These are phyloP conservation scores for Vanessa tameamea DNA, from an alignment of 1,140 invertebrate species.

Conservation along the genomic window DNA sequence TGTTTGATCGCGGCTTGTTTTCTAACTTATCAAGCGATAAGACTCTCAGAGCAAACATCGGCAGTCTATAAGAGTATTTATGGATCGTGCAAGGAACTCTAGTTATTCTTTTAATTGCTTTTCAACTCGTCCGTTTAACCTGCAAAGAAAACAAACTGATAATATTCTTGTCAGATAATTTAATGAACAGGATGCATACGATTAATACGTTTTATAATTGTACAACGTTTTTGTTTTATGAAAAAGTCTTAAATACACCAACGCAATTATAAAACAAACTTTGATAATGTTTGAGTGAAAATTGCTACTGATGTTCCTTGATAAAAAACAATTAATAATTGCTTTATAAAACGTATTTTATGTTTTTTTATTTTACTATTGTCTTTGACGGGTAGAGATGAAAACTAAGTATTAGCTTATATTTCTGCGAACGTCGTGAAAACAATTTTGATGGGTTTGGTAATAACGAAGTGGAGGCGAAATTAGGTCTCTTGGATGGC, in stretches of 20 bases:
- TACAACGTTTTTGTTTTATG: neutral
- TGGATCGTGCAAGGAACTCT: conserved; percentile 70
- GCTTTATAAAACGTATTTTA: too few species aligned
- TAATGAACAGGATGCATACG: conserved; percentile 5
- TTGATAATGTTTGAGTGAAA: too few species aligned
- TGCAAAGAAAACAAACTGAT: conserved; percentile 54
- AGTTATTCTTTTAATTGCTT: conserved; percentile 61
- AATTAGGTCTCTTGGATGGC: too few species aligned
- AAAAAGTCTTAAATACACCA: neutral
- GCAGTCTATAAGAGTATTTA: conserved; percentile 74
- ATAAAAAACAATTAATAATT: too few species aligned
- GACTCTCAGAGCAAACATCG: conserved; percentile 71
- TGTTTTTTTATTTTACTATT: too few species aligned
- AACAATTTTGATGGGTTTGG: too few species aligned
- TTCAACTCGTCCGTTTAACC: conserved; percentile 57
- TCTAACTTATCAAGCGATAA: conserved; percentile 79
- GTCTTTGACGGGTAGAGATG: too few species aligned
- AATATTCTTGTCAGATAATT: conserved; percentile 24
- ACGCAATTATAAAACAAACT: neutral
- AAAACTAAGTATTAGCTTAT: too few species aligned
- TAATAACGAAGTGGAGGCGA: too few species aligned
- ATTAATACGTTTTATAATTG: neutral
- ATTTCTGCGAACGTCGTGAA: too few species aligned
- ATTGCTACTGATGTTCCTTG: too few species aligned
- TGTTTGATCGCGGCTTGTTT: conserved; percentile 76